phyloP scores from a whole-genome alignment of 2,888 invertebrate species.

The Hylaea fasciaria region DNA sequence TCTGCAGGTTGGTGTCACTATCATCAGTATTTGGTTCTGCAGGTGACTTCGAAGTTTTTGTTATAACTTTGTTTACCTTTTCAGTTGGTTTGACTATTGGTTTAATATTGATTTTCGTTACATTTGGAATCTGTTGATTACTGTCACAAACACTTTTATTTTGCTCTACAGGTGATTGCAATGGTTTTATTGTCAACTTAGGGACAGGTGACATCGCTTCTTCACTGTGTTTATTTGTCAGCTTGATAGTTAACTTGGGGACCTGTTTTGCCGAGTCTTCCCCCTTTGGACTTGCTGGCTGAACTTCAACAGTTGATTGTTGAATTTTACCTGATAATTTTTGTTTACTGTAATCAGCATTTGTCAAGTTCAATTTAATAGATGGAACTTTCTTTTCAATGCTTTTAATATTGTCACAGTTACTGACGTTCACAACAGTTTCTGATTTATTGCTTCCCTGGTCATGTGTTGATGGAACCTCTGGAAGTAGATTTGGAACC shows the following conservation, averaged over 20 bases:
- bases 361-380: conserved; percentile 59
- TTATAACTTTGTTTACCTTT: conserved; percentile 52
- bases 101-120: conserved; percentile 73
- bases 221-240: conserved; percentile 68
- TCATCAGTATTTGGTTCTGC: conserved; percentile 24
- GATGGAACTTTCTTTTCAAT: conserved; percentile 59
- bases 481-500: conserved; percentile 10
- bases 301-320: conserved; percentile 48
- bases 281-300: conserved; percentile 30
- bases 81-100: conserved; percentile 65
- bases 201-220: conserved; percentile 73
- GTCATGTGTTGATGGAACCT: conserved; percentile 24
- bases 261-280: conserved; percentile 67
- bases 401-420: conserved; percentile 1
- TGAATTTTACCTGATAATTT: conserved; percentile 45
- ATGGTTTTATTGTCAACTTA: conserved; percentile 74
- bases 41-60: not conserved
- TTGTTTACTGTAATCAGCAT: conserved; percentile 24
- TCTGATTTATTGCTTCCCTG: conserved; percentile 14
- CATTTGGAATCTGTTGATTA: conserved; percentile 56
- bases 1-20: conserved; percentile 46
- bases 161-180: conserved; percentile 58
- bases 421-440: not conserved
- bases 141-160: not conserved
- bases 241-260: conserved; percentile 81